Conservation (phyloP, 1,140 invertebrate genomes). For the Drosophila paulistorum region DNA sequence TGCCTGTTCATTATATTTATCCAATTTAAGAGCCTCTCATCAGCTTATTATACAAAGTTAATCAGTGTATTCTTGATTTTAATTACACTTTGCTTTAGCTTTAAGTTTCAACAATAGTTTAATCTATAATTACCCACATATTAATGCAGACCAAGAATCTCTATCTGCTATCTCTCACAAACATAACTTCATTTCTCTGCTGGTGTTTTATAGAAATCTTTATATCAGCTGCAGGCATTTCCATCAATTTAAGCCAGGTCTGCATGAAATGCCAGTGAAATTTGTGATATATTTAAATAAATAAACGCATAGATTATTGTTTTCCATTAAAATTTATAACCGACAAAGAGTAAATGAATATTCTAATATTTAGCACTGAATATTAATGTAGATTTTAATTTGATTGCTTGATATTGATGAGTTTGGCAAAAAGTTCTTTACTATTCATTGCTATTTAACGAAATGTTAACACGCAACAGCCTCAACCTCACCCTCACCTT, state of each 20-base stretch:
- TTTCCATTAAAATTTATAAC: not conserved
- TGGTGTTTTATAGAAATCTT: not conserved
- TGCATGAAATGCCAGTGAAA: too few species aligned
- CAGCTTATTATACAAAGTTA: conserved; percentile 59
- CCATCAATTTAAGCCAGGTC: not conserved
- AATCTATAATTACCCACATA: too few species aligned
- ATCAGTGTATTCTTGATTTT: conserved; percentile 13
- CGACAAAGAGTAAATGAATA: not conserved
- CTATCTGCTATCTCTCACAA: too few species aligned
- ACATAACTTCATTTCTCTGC: not conserved
- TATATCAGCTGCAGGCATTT: not conserved
- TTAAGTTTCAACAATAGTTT: too few species aligned
- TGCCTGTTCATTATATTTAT: conserved; percentile 26
- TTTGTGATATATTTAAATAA: too few species aligned
- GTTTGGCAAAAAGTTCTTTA: not conserved
- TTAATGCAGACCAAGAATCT: too few species aligned
- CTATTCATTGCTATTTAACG: not conserved
- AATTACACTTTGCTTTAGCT: not conserved
- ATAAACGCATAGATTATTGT: not conserved
- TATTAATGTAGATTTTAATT: not conserved
- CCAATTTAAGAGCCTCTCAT: conserved; percentile 40
- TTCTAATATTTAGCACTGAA: not conserved
- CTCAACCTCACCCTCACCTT: conserved; percentile 22
- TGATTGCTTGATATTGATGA: not conserved
- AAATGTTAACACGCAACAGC: not conserved